Evolutionary conservation across 2,888 invertebrate genomes (phyloP).

Genomic region (Nudaria mundana): DNA sequence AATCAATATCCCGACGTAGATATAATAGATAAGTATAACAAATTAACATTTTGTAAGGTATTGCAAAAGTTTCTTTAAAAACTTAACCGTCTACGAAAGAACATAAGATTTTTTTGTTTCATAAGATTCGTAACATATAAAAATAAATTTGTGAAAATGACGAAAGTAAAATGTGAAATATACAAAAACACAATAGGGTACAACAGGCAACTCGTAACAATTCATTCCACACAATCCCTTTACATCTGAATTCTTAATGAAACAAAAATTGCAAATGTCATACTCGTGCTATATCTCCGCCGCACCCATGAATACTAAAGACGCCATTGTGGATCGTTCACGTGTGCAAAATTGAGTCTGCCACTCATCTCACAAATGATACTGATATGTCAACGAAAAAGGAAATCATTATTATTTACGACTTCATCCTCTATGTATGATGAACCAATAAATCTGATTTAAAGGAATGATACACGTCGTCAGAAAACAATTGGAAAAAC

Average conservation of each 20-base stretch:
- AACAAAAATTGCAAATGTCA: conserved; percentile 79
- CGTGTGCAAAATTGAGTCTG: conserved; percentile 67
- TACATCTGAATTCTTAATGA: conserved; percentile 77
- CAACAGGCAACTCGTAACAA: conserved; percentile 37
- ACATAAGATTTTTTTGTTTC: too few species aligned
- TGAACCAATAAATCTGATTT: conserved; percentile 71
- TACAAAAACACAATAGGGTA: conserved; percentile 14
- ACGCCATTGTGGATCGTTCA: conserved; percentile 72
- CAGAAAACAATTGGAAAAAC: conserved; percentile 79
- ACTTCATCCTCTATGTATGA: conserved; percentile 30
- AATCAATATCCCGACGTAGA: too few species aligned
- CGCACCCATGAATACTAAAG: conserved; percentile 78
- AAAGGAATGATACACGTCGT: conserved; percentile 79
- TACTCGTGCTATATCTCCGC: conserved; percentile 66
- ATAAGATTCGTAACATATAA: too few species aligned
- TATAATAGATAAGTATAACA: too few species aligned
- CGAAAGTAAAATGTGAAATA: background rate
- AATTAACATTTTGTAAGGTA: too few species aligned
- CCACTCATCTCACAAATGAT: conserved; percentile 62
- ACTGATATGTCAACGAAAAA: conserved; percentile 55
- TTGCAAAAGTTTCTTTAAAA: too few species aligned
- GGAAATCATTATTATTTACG: conserved; percentile 23
- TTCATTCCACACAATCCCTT: conserved; percentile 67
- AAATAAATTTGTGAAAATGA: too few species aligned
- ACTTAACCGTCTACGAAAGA: too few species aligned